Conservation (phyloP, 2,888 invertebrate genomes). For the Margaritifera margaritifera region DNA sequence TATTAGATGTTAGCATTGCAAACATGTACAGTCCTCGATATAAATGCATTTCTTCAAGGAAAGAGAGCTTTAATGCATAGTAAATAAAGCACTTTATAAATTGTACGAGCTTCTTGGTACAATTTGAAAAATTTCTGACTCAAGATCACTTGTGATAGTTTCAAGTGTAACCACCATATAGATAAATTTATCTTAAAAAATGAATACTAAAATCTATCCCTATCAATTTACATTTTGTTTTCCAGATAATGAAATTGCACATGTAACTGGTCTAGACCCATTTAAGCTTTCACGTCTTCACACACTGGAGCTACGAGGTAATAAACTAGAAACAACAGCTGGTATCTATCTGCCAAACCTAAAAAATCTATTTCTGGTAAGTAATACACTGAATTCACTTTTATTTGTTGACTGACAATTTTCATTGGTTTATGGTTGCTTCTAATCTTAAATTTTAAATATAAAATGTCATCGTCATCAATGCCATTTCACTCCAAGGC, state of each 20-base stretch:
- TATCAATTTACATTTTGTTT: conserved; percentile 7
- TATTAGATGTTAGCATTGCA: too few relatives aligned
- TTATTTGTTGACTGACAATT: not conserved
- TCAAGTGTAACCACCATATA: too few relatives aligned
- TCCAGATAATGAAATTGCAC: conserved; percentile 68
- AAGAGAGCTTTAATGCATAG: too few relatives aligned
- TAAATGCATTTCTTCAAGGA: too few relatives aligned
- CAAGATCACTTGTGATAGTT: too few relatives aligned
- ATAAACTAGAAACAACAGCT: conserved; percentile 67
- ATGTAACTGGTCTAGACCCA: conserved; percentile 63
- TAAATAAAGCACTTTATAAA: too few relatives aligned
- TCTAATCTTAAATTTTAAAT: not conserved
- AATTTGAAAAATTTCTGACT: too few relatives aligned
- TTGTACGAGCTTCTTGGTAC: too few relatives aligned
- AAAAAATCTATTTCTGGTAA: conserved; percentile 71
- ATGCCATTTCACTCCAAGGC: too few relatives aligned
- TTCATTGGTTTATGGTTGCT: not conserved
- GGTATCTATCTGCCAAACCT: conserved; percentile 70
- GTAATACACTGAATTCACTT: conserved; percentile 10
- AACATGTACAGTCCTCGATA: too few relatives aligned
- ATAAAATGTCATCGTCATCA: not conserved
- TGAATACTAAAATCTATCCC: not conserved
- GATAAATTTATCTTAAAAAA: too few relatives aligned
- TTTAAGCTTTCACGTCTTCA: conserved; percentile 63
- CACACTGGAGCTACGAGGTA: conserved; percentile 70